Base-by-base conservation (phyloP, 2,113 vertebrate species). In the Antennarius striatus region DNA sequence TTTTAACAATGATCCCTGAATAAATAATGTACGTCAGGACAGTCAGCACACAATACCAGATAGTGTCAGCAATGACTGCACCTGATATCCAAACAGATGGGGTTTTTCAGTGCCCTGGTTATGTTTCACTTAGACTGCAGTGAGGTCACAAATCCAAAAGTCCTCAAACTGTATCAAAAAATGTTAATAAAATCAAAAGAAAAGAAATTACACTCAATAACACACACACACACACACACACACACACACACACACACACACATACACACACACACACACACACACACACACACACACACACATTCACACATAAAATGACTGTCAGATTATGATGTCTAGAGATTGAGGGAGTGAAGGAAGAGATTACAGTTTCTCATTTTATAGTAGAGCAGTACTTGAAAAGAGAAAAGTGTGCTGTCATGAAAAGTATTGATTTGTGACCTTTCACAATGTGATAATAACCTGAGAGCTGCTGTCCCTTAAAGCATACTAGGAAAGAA, bases 391-490 rank as follows among this genome's bases (percentile, higher is more conserved):
- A 68, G 52, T 62, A 56, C 59, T 77, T 66, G 16, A 68, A 77
- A 80, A 85, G 79, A 56, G 50, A 47, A 32, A 43, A 81, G 60
- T 77, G 69, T 69, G 43, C 75, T 75, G 54, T 73, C 64, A 63
- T 68, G 80, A 78, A 69, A 73, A 56, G 73, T 81, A 86, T 80
- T 85, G 86, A 88, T 89, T 86, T 85, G 72, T 82, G 75, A 88
- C 82, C 79, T 83, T 85, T 81, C 46, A 50, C 58, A 30, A 52
- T 29, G 63, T 49, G 69, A 79, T 77, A 78, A 84, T 71, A 85
- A 79, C 71, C 73, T 46, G 59, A 36, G 74, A 89, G 78, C 68
- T 61, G 53, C 51, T 61, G 58, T 73, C 77, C 68, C 51, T 56
- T 68, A 3, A 36, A 3, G 32, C 32, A 3, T 7, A 60, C 59